Evolutionary conservation across 1,140 invertebrate species (phyloP).

Genomic region (Drosophila oshimai): DNA sequence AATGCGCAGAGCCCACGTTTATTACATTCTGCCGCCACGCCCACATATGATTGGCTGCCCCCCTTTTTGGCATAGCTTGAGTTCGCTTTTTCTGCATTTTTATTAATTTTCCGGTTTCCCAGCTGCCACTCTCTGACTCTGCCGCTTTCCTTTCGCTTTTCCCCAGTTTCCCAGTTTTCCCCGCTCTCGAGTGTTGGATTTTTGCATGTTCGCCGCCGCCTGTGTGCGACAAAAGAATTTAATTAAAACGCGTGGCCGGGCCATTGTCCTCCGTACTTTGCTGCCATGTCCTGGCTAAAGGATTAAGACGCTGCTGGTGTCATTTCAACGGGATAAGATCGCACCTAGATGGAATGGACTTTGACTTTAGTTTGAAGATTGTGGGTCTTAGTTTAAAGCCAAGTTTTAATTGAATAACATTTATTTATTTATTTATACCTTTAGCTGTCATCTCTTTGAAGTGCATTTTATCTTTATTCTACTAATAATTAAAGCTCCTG

Average conservation of each 20-base stretch:
- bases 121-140: slow-evolving; percentile 3
- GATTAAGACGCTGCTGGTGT: slow-evolving; percentile 61
- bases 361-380: background rate
- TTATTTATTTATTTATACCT: too few species aligned
- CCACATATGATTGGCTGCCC: slow-evolving; percentile 28
- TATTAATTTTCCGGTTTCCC: slow-evolving; percentile 47
- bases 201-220: slow-evolving; percentile 52
- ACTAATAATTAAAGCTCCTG: background rate
- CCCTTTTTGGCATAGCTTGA: slow-evolving; percentile 1
- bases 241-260: slow-evolving; percentile 59
- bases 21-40: slow-evolving; percentile 28
- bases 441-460: background rate
- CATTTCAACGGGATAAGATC: slow-evolving; percentile 8
- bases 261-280: slow-evolving; percentile 48
- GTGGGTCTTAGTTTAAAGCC: too few species aligned
- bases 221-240: slow-evolving; percentile 70
- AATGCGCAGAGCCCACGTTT: slow-evolving; percentile 21
- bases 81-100: slow-evolving; percentile 8
- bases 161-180: too few species aligned
- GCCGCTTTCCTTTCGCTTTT: slow-evolving; percentile 28
- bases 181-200: slow-evolving; percentile 49
- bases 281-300: slow-evolving; percentile 31
- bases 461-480: background rate
- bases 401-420: background rate
- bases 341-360: background rate